Conservation (phyloP, 1,140 invertebrate genomes). For the Linepithema humile region DNA sequence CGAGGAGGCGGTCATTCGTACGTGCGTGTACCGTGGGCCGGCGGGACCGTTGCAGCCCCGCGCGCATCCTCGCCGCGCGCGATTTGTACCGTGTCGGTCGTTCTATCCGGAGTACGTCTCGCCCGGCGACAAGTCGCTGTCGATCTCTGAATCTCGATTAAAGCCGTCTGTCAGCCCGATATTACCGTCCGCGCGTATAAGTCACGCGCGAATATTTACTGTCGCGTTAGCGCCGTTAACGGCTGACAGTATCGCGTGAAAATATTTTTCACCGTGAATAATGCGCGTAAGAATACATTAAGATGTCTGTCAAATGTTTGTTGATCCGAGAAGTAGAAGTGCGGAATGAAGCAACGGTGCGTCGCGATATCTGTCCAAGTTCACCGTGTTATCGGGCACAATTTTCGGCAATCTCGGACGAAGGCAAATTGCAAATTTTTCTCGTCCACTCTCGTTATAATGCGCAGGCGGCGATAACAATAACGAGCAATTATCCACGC, state of each 20-base stretch:
- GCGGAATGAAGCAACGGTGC: background rate
- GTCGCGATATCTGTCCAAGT: background rate
- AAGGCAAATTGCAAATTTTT: background rate
- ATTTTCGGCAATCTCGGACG: constrained; percentile 10
- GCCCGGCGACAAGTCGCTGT: constrained; percentile 1
- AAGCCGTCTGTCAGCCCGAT: background rate
- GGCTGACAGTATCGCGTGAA: background rate
- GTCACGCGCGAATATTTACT: constrained; percentile 5
- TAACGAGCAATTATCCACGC: constrained; percentile 40
- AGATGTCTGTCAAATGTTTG: constrained; percentile 7
- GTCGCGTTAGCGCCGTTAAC: background rate
- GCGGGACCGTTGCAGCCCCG: background rate
- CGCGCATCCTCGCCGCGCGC: background rate
- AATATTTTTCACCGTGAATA: constrained; percentile 17
- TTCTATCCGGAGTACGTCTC: constrained; percentile 33
- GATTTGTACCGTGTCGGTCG: constrained; percentile 36
- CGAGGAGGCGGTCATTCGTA: constrained; percentile 76
- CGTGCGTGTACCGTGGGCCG: constrained; percentile 57
- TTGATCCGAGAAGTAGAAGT: background rate
- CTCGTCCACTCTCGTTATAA: background rate
- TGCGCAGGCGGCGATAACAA: background rate
- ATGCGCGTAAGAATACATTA: background rate
- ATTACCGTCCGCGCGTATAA: background rate
- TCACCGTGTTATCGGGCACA: background rate
- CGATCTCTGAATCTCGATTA: constrained; percentile 23